Base-by-base conservation (phyloP, 1,140 invertebrate species). In the Zeugodacus cucurbitae region DNA sequence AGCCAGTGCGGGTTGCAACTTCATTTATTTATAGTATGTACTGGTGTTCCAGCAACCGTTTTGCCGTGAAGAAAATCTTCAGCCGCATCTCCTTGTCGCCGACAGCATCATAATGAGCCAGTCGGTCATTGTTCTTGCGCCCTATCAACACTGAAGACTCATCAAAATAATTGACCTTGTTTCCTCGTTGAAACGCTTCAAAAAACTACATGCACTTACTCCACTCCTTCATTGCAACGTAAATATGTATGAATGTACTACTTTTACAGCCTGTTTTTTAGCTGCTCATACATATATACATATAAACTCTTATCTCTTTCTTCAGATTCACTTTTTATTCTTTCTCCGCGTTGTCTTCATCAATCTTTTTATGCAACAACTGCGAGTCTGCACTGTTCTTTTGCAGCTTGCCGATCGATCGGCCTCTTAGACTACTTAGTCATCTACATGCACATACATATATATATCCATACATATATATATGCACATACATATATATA, bases 81-180 rank as follows among this genome's bases (percentile, higher is more conserved):
- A 74, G 6, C 67, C 20, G 17, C 67, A 37, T 74, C 32, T 74
- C 67, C 32, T 74, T 22, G 34, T 74, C 34, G 22, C 14, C 70
- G 4, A 7, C 32, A 74, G 17, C 70, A 74, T 74, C 70, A 1
- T 44, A 20, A 74, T 20, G 4, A n/a, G 37, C 17, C 32, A 22
- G 37, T 48, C 74, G 20, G 22, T 82, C 74, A 4, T 17, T 74
- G 34, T 48, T 48, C 41, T 48, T 44, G 74, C 74, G 17, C n/a
- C 41, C 37, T 48, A 82, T 82, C 74, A 82, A 82, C 41, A 37
- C 34, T 22, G 34, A 74, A 74, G 74, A 82, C 37, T 82, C 74
- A 82, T 82, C 37, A 82, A 82, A 82, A 82, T 82, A 82, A 82
- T 82, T 48, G 74, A 82, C 74, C 74, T 82, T 82, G 74, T 82